phyloP scores from a whole-genome alignment of 2,888 invertebrate genomes.

The Orthonychiurus folsomi region DNA sequence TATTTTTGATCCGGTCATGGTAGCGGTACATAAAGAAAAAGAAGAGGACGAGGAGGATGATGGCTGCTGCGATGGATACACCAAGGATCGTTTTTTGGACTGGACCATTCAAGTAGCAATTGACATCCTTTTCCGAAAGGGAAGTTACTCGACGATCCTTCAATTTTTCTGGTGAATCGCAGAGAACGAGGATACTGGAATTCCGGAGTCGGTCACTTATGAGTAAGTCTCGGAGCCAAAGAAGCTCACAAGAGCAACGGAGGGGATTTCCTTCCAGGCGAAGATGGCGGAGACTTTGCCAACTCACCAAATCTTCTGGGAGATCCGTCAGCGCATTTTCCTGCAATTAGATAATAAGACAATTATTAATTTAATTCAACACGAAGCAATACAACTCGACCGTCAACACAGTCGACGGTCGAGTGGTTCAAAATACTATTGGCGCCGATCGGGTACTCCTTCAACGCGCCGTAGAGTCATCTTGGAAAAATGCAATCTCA shows the following conservation, averaged over 20 bases:
- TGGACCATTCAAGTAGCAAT: slow-evolving; percentile 67
- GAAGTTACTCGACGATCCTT: slow-evolving; percentile 57
- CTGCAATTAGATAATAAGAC: slow-evolving; percentile 41
- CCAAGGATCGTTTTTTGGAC: slow-evolving; percentile 71
- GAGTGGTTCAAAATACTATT: too few relatives aligned
- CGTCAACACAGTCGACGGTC: too few relatives aligned
- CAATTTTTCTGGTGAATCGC: slow-evolving; percentile 62
- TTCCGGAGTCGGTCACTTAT: slow-evolving; percentile 27
- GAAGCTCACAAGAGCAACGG: slow-evolving; percentile 66
- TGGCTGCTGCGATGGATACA: slow-evolving; percentile 62
- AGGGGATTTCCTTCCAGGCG: slow-evolving; percentile 76
- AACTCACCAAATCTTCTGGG: slow-evolving; percentile 69
- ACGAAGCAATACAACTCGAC: too few relatives aligned
- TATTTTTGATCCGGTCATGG: slow-evolving; percentile 68
- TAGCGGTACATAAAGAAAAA: slow-evolving; percentile 68
- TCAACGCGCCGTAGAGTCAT: too few relatives aligned
- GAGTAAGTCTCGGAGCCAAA: slow-evolving; percentile 65
- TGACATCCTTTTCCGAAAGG: slow-evolving; percentile 65
- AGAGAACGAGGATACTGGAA: slow-evolving; percentile 51
- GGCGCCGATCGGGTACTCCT: too few relatives aligned
- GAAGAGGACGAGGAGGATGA: slow-evolving; percentile 61
- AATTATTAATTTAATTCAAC: slow-evolving; percentile 12
- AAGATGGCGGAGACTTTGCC: slow-evolving; percentile 63
- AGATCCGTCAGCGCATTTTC: slow-evolving; percentile 68
- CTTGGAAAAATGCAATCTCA: too few relatives aligned